Evolutionary conservation across 2,113 vertebrate species (phyloP).

Genomic region (Syrrhaptes paradoxus): DNA sequence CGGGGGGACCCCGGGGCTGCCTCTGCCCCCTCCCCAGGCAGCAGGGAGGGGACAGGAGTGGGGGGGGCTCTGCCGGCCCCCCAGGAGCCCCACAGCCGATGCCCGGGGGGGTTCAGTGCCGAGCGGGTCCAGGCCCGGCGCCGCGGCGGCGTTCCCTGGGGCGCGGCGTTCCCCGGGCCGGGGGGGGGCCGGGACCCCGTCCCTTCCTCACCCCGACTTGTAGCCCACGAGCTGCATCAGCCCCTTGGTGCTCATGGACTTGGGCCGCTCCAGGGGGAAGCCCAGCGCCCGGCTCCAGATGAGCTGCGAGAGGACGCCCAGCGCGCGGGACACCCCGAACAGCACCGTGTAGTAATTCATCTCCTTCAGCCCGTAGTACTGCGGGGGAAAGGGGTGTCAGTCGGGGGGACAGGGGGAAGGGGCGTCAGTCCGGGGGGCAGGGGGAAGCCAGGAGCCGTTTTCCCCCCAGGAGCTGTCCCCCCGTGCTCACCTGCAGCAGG

Average conservation of each 20-base stretch:
- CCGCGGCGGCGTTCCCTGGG: slow-evolving; percentile 58
- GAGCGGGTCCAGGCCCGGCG: slow-evolving; percentile 38
- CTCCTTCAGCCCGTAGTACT: slow-evolving; percentile 97
- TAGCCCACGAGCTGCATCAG: slow-evolving; percentile 88
- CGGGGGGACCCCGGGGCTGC: no score
- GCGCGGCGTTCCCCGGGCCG: not conserved
- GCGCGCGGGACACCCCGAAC: slow-evolving; percentile 92
- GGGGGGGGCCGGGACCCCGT: not conserved
- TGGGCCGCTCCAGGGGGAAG: slow-evolving; percentile 95
- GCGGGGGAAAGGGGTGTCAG: not conserved
- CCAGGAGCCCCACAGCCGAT: not conserved
- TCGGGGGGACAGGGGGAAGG: not conserved
- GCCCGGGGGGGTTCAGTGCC: no score
- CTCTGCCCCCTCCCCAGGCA: no score
- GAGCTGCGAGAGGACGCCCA: slow-evolving; percentile 91
- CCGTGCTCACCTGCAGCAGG: slow-evolving; percentile 86
- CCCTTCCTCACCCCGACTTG: slow-evolving; percentile 83
- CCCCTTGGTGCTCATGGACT: slow-evolving; percentile 96
- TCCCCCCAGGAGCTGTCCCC: accelerated
- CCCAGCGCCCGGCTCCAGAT: slow-evolving; percentile 94
- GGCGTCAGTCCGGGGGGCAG: not conserved
- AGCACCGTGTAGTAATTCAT: slow-evolving; percentile 99
- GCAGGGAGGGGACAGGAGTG: not conserved
- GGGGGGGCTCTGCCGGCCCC: not conserved
- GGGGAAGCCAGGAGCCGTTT: accelerated